Evolutionary conservation across 2,888 invertebrate species (phyloP).

Genomic region (Aplocera efformata): DNA sequence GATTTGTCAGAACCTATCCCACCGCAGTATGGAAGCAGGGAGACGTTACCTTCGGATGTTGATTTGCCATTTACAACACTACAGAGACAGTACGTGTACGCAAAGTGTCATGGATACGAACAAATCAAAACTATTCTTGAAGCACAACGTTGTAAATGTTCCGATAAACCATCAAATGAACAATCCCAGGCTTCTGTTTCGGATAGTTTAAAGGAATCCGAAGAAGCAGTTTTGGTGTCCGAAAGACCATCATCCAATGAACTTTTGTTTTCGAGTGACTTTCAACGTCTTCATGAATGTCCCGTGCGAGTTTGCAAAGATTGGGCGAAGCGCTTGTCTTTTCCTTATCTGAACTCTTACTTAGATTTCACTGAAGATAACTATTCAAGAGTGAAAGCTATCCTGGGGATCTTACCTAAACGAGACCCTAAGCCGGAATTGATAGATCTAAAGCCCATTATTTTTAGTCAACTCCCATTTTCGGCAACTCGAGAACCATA

Average conservation of each 20-base stretch:
- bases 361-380: constrained; percentile 64
- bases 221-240: constrained; percentile 11
- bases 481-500: constrained; percentile 47
- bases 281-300: constrained; percentile 44
- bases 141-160: constrained; percentile 55
- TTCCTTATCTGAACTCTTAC: constrained; percentile 51
- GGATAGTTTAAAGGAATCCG: constrained; percentile 12
- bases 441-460: constrained; percentile 43
- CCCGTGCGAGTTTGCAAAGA: constrained; percentile 46
- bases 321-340: constrained; percentile 38
- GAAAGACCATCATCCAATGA: constrained; percentile 51
- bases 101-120: constrained; percentile 63
- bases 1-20: constrained; percentile 47
- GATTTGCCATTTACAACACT: constrained; percentile 56
- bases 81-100: constrained; percentile 59
- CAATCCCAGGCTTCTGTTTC: constrained; percentile 4
- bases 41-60: constrained; percentile 55
- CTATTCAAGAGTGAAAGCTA: constrained; percentile 49
- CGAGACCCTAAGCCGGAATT: constrained; percentile 31
- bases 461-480: constrained; percentile 49
- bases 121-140: constrained; percentile 55
- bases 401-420: constrained; percentile 36
- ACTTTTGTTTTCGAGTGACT: constrained; percentile 46
- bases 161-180: constrained; percentile 19
- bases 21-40: constrained; percentile 54